Evolutionary conservation across 2,797 vertebrate genomes (phyloP).

Genomic region (Lepus townsendii): DNA sequence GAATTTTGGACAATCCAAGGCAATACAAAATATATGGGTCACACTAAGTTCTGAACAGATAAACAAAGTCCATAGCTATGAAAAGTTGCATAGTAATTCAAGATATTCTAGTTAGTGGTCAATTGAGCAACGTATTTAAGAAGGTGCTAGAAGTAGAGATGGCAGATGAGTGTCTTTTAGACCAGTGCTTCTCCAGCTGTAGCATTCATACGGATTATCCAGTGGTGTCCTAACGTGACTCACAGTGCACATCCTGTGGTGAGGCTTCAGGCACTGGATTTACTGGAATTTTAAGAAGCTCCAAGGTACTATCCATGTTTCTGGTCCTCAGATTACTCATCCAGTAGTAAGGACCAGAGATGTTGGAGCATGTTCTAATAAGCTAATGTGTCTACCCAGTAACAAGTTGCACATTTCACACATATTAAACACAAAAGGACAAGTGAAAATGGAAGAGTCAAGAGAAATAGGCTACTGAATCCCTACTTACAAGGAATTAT

Average conservation of each 20-base stretch:
- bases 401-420: neutral
- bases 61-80: neutral
- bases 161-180: neutral
- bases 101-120: neutral
- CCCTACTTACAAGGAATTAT: neutral
- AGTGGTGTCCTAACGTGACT: neutral
- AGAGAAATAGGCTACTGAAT: neutral
- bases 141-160: neutral
- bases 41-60: neutral
- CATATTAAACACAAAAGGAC: neutral
- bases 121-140: neutral
- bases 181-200: neutral
- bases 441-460: neutral
- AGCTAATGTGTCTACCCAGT: neutral
- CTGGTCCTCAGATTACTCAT: neutral
- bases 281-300: neutral
- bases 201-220: neutral
- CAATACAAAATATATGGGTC: no score
- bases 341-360: neutral
- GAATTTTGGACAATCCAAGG: neutral
- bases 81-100: neutral
- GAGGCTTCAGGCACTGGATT: neutral
- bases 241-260: neutral
- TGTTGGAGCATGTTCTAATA: no score
- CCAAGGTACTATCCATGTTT: neutral